Percentiles rank a stretch among this genome's conserved stretches.
These are phyloP conservation scores for Paedocypris micromegethes DNA, from an alignment of 2,797 vertebrate genomes.

Conservation along the genomic window DNA sequence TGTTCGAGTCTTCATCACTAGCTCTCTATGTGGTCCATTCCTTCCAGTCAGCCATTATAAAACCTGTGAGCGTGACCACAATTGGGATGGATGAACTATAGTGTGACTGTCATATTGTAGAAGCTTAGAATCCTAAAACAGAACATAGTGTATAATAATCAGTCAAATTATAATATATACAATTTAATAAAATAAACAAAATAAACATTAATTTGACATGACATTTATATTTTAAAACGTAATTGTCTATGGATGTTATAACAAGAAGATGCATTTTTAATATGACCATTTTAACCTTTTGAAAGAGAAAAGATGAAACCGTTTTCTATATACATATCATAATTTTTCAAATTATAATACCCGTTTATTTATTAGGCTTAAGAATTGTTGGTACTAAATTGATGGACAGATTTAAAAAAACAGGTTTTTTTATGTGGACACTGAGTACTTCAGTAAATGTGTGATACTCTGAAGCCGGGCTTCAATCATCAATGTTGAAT, in stretches of 20 bases:
- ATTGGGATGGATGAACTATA: slow-evolving; percentile 12
- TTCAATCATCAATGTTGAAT: slow-evolving; percentile 38
- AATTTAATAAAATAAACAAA: no score
- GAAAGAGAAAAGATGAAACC: no score
- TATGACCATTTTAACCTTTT: no score
- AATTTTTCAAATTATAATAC: no score
- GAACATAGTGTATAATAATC: background rate
- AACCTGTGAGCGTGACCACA: slow-evolving; percentile 43
- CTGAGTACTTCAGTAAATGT: slow-evolving; percentile 23
- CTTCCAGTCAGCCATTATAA: slow-evolving; percentile 60
- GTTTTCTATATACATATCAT: no score
- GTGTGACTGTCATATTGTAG: background rate
- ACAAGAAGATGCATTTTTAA: no score
- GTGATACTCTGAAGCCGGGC: slow-evolving; percentile 34
- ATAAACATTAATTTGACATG: no score
- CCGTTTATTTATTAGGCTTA: no score
- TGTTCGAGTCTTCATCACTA: slow-evolving; percentile 76
- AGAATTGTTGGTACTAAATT: background rate
- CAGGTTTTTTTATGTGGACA: slow-evolving; percentile 12
- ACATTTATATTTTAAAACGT: no score
- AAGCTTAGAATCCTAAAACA: slow-evolving; percentile 12
- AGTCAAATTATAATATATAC: no score
- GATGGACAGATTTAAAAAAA: slow-evolving; percentile 1
- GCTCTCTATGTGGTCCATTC: slow-evolving; percentile 65
- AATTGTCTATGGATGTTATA: no score